These are phyloP conservation scores for Squalus acanthias DNA, from an alignment of 2,797 vertebrate species.

Conservation along the genomic window DNA sequence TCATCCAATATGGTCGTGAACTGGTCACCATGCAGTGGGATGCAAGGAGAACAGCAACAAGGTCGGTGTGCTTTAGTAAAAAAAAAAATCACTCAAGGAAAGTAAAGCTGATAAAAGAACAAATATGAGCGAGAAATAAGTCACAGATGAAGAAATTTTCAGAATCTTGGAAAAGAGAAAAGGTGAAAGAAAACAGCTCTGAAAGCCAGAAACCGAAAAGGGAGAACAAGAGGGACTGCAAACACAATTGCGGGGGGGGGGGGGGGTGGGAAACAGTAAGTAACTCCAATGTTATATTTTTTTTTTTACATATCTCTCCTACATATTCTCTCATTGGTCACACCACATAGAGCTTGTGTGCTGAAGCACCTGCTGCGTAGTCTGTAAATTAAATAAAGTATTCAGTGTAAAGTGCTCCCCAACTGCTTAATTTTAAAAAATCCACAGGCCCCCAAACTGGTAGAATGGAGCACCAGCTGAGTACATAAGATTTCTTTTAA, in stretches of 20 bases:
- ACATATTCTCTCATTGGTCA: not conserved
- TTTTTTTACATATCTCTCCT: not conserved
- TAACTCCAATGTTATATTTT: not conserved
- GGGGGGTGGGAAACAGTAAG: not conserved
- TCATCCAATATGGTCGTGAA: not conserved
- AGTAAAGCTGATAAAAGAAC: not conserved
- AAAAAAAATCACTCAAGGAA: not conserved
- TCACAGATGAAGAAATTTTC: not conserved
- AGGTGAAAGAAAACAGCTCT: not conserved
- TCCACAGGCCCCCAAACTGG: not conserved
- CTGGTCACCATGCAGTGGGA: not conserved
- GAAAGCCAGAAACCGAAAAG: not conserved
- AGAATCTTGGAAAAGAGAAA: not conserved
- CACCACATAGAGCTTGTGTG: not conserved
- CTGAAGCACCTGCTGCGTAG: not conserved
- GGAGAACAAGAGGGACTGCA: not conserved
- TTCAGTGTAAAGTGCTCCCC: not conserved
- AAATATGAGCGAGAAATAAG: not conserved
- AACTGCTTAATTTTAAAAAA: not conserved
- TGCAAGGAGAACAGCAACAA: not conserved
- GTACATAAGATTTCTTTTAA: not conserved
- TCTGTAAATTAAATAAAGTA: not conserved
- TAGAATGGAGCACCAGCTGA: not conserved
- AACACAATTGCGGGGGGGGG: not conserved
- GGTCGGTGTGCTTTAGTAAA: not conserved